Percentiles rank a stretch among this genome's conserved stretches.
Conservation (phyloP, 2,888 invertebrate genomes). For the Drosophila recens region DNA sequence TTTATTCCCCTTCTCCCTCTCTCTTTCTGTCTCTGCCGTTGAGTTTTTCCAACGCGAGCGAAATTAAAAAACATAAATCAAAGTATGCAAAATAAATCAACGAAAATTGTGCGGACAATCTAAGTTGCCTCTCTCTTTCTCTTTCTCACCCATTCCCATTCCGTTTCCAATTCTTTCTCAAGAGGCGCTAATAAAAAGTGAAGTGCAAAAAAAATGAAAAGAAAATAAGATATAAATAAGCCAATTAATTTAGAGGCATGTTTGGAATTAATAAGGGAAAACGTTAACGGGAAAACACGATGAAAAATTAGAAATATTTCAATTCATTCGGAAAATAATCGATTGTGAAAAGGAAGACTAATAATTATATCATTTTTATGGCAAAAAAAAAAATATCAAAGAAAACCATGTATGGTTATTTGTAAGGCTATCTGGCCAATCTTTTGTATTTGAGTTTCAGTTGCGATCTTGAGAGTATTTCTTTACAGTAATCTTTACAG, state of each 20-base stretch:
- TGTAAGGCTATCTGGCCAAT: too few species aligned
- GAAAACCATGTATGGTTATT: not conserved
- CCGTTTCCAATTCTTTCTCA: not conserved
- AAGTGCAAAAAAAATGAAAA: slow-evolving; percentile 39
- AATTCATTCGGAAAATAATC: slow-evolving; percentile 12
- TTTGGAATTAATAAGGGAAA: slow-evolving; percentile 38
- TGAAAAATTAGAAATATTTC: slow-evolving; percentile 25
- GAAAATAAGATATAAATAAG: slow-evolving; percentile 42
- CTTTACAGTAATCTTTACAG: too few species aligned
- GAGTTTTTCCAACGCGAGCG: slow-evolving; percentile 43
- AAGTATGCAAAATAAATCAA: slow-evolving; percentile 73
- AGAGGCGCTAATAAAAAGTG: slow-evolving; percentile 31
- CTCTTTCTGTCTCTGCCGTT: not conserved
- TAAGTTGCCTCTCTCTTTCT: slow-evolving; percentile 2
- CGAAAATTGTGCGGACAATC: slow-evolving; percentile 54
- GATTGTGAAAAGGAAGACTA: not conserved
- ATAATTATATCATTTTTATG: not conserved
- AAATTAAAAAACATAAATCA: slow-evolving; percentile 77
- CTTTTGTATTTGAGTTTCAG: too few species aligned
- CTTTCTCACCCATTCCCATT: not conserved
- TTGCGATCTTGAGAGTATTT: too few species aligned
- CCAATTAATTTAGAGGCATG: slow-evolving; percentile 61
- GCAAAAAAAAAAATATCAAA: not conserved
- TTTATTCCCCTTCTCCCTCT: not conserved
- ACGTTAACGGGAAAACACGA: not conserved